These are phyloP conservation scores for Caenorhabditis sp. DNA, from an alignment of 2,888 invertebrate species.

Conservation along the genomic window DNA sequence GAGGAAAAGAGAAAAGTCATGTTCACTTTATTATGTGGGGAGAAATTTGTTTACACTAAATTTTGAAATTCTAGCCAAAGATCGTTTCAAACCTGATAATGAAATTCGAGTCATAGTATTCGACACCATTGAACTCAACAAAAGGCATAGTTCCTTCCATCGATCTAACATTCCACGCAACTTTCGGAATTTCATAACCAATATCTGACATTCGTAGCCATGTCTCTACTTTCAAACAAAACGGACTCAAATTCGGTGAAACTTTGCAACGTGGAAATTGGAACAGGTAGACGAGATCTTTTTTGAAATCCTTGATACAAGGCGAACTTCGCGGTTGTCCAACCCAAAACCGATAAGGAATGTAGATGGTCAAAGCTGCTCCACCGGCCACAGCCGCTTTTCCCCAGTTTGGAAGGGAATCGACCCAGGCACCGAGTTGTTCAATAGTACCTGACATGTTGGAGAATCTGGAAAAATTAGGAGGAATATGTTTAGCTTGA, in stretches of 20 bases:
- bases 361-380: constrained; percentile 46
- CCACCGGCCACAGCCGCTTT: constrained; percentile 58
- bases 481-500: no score
- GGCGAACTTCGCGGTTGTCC: constrained; percentile 40
- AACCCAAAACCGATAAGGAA: constrained; percentile 47
- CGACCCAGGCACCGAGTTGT: constrained; percentile 40
- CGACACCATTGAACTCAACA: constrained; percentile 90
- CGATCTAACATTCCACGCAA: constrained; percentile 25
- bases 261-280: constrained; percentile 90
- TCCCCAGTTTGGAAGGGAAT: constrained; percentile 53
- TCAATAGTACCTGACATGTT: not conserved
- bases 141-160: constrained; percentile 92
- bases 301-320: constrained; percentile 47
- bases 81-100: constrained; percentile 77
- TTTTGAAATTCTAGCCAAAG: not conserved
- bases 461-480: no score
- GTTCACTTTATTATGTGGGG: no score
- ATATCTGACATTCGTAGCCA: constrained; percentile 89
- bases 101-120: constrained; percentile 89
- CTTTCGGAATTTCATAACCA: constrained; percentile 79
- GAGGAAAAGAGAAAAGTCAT: no score
- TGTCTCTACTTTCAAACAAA: constrained; percentile 93
- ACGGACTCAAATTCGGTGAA: constrained; percentile 88
- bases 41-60: not conserved
- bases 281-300: constrained; percentile 88